A percentile compares a stretch with the other conserved stretches of the same genome.
These are phyloP conservation scores for Drosophila peninsularis DNA, from an alignment of 2,888 invertebrate species.

Conservation along the genomic window DNA sequence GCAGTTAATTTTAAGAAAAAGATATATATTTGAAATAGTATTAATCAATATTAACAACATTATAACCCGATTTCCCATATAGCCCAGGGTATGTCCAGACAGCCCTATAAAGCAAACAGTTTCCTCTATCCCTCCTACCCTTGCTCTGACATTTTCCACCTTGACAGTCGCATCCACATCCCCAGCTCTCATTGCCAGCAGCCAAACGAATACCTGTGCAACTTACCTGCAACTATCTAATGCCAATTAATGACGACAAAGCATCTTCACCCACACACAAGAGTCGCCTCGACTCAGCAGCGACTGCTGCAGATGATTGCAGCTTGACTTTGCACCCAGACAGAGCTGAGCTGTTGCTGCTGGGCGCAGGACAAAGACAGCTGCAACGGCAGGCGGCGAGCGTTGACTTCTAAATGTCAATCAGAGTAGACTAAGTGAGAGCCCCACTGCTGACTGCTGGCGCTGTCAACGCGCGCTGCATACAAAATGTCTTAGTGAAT, in stretches of 20 bases:
- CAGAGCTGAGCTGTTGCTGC: not conserved
- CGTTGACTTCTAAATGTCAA: constrained; percentile 79
- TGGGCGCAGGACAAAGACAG: constrained; percentile 57
- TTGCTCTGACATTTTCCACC: not conserved
- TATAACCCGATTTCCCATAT: too few relatives aligned
- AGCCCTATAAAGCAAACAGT: too few relatives aligned
- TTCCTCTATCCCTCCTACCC: not conserved
- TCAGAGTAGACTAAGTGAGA: constrained; percentile 48
- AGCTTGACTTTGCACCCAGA: constrained; percentile 13
- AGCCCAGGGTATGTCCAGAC: too few relatives aligned
- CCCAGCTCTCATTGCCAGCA: constrained; percentile 20
- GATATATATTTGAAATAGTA: too few relatives aligned
- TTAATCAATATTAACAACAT: too few relatives aligned
- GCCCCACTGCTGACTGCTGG: not conserved
- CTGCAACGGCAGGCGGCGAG: constrained; percentile 43
- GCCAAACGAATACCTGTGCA: constrained; percentile 8
- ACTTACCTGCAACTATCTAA: constrained; percentile 17
- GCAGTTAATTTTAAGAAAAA: too few relatives aligned
- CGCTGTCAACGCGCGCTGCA: constrained; percentile 59
- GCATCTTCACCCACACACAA: constrained; percentile 49
- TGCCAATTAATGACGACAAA: constrained; percentile 63
- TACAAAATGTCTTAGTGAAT: constrained; percentile 72
- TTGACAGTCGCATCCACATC: not conserved
- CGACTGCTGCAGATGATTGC: constrained; percentile 2
- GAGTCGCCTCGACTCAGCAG: not conserved